Evolutionary conservation across 1,140 invertebrate species (phyloP), one percentile per base, ranked within the genome.

Genomic region (Fopius arisanus): DNA sequence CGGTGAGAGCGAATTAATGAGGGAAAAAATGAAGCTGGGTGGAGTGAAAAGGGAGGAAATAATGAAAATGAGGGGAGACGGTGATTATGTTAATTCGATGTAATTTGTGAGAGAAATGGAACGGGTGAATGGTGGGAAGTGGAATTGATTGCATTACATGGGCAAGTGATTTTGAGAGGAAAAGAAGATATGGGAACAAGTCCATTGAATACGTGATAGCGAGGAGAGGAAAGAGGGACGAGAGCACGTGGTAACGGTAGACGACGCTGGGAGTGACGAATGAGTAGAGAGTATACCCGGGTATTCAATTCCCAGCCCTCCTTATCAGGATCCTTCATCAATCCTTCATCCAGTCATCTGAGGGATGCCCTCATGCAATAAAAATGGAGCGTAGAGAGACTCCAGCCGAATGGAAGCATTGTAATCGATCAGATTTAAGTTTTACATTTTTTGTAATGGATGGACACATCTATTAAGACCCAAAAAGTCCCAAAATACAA

Each of bases 211-310:
- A 59, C 43, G 51, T 67, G 62, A 54, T 63, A 33, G 54, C 1
- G n/a, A 4, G 16, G 16, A 23, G 54, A 7, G 10, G 19, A 10
- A 3, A 23, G 29, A 6, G 41, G 40, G 65, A 40, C 19, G 21
- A 23, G 66, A 59, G 77, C 80, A 81, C 78, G 80, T 82, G 78
- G 74, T 82, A 82, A 82, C 81, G 81, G 80, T 82, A 82, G 81
- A 82, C 80, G 75, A 78, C 76, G 81, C 81, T 82, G 43, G 76
- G 74, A 80, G 80, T 79, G 79, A 65, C 75, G 80, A 80, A 29
- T 59, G 21, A 26, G 21, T 23, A 10, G 29, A 65, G 26, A 31
- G 29, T 65, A 31, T 2, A 78, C 77, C 78, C 43, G 73, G 75
- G 76, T 48, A 12, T 41, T 16, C 26, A 73, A 33, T 67, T 67